phyloP scores from a whole-genome alignment of 1,140 invertebrate genomes.

The Battus philenor region DNA sequence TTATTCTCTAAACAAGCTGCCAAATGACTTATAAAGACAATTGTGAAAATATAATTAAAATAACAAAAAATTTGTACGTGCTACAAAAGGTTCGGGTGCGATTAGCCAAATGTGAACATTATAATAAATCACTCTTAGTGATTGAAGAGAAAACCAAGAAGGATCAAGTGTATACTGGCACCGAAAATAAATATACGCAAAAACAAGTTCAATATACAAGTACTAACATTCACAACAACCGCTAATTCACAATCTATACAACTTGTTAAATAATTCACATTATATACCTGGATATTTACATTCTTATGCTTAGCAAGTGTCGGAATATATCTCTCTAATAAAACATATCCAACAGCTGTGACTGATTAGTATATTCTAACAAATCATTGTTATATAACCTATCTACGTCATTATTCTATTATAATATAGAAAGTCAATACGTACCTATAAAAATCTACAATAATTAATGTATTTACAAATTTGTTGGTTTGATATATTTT shows the following conservation, averaged over 20 bases:
- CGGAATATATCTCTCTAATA: constrained; percentile 14
- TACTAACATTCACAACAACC: constrained; percentile 44
- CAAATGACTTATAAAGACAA: too few relatives aligned
- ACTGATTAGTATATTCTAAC: constrained; percentile 2
- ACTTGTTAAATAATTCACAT: constrained; percentile 41
- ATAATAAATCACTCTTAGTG: too few relatives aligned
- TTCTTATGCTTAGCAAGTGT: constrained; percentile 39
- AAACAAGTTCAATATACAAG: constrained; percentile 32
- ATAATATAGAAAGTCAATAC: constrained; percentile 15
- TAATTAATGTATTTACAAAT: constrained; percentile 17
- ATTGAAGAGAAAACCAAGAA: constrained; percentile 26
- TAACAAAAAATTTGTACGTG: too few relatives aligned
- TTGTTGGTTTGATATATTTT: constrained; percentile 23
- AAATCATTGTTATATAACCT: constrained; percentile 9
- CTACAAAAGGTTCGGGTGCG: too few relatives aligned
- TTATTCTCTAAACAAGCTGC: too few relatives aligned
- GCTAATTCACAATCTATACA: constrained; percentile 48
- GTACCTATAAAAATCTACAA: constrained; percentile 18
- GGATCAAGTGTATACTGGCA: constrained; percentile 35
- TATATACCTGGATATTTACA: constrained; percentile 45
- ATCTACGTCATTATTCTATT: constrained; percentile 3
- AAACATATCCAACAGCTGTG: too few relatives aligned
- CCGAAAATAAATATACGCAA: constrained; percentile 35
- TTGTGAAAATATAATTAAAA: too few relatives aligned
- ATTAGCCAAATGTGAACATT: too few relatives aligned